Evolutionary conservation across 2,888 invertebrate species (phyloP), one percentile per base, ranked within the genome.

Genomic region (Drosophila flavopinicola): DNA sequence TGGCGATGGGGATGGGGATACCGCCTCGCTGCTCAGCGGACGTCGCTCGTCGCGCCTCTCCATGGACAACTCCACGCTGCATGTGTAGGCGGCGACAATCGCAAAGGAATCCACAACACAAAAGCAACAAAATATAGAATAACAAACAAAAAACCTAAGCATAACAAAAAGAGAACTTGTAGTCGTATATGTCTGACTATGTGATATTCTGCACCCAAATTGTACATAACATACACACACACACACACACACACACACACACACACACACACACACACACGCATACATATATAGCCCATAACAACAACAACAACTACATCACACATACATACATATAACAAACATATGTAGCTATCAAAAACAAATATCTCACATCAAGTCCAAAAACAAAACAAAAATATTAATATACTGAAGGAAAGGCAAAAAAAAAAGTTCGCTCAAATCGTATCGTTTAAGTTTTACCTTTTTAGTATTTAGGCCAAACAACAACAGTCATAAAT

Each of bases 111-210:
- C 23, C 15, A 32, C n/a, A 37, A 11, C 15, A 30, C 27, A 29
- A 11, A 29, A 33, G 33, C 30, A 37, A n/a, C n/a, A 47, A 49
- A 37, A 44, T 24, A 38, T 6, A 51, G 5, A 32, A 42, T 9
- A 7, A 37, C 37, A 37, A 27, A 30, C 30, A 49, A 23, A 6
- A 65, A 51, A 11, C n/a, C 17, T 38, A 37, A 27, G 2, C 3
- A 54, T n/a, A 44, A 38, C 15, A 48, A 51, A 54, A 51, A 61
- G 70, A 80, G 53, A 80, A 84, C 75, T 67, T 73, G 74, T 80
- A 82, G 80, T 80, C 78, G 78, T 80, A 71, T 82, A 77, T 85
- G 82, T 85, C 85, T 80, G 82, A 80, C 80, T 80, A 80, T 80
- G 80, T 80, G 80, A 80, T 80, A 80, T 76, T 82, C 80, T 76